phyloP scores from a whole-genome alignment of 2,888 invertebrate species.

The Eueremaeus valkanovi region DNA sequence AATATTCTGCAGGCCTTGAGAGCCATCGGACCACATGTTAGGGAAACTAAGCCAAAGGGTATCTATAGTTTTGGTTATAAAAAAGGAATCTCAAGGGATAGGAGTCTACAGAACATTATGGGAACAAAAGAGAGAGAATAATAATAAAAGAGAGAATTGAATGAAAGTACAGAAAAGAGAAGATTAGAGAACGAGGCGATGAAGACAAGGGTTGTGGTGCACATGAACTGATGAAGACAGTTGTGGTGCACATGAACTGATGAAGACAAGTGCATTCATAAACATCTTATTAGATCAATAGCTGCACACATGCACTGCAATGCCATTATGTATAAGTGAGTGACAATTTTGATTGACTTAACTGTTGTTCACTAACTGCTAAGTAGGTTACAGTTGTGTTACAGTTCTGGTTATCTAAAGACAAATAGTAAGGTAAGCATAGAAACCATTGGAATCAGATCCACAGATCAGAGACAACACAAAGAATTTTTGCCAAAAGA shows the following conservation, averaged over 20 bases:
- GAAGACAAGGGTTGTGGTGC: neutral
- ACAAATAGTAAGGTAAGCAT: neutral
- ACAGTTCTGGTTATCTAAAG: neutral
- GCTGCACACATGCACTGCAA: neutral
- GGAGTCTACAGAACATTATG: slow-evolving; percentile 6
- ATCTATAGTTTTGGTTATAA: neutral
- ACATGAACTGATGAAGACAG: slow-evolving; percentile 27
- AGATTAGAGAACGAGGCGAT: neutral
- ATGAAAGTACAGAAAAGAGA: slow-evolving; percentile 7
- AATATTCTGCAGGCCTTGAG: neutral
- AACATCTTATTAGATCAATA: no score
- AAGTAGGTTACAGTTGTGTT: neutral
- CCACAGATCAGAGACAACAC: neutral
- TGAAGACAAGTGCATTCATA: neutral
- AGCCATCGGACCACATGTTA: slow-evolving; percentile 10
- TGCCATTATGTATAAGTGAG: neutral
- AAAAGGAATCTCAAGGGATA: neutral
- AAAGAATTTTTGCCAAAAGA: neutral
- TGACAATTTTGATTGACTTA: slow-evolving; percentile 20
- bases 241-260: no score
- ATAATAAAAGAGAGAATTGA: slow-evolving; percentile 20
- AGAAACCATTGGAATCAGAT: neutral
- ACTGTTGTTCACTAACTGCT: slow-evolving; percentile 6
- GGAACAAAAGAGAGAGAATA: slow-evolving; percentile 17
- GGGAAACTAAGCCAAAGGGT: neutral